Conservation (phyloP, 2,888 invertebrate genomes). For the Dysmachus trigonus region DNA sequence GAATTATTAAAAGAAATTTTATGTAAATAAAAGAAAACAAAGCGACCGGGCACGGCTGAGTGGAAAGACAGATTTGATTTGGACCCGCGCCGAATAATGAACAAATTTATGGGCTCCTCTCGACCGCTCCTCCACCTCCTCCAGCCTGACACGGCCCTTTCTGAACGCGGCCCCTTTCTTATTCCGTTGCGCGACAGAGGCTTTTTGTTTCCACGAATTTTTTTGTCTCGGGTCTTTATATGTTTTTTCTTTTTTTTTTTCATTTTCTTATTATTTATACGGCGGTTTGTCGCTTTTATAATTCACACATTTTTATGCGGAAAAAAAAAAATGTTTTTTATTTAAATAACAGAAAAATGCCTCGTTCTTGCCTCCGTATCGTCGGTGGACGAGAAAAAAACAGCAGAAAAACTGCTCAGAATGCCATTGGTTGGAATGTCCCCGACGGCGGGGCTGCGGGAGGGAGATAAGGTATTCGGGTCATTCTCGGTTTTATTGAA, state of each 20-base stretch:
- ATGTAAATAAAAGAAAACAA: constrained; percentile 35
- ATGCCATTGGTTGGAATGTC: not conserved
- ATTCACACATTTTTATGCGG: constrained; percentile 28
- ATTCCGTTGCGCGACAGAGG: not conserved
- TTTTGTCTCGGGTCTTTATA: not conserved
- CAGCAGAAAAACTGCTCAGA: not conserved
- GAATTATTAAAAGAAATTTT: constrained; percentile 28
- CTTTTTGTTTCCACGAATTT: constrained; percentile 30
- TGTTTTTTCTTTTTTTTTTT: not conserved
- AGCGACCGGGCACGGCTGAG: not conserved
- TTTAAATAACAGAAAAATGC: constrained; percentile 22
- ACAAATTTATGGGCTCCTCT: constrained; percentile 27
- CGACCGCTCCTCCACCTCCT: not conserved
- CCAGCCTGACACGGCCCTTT: not conserved
- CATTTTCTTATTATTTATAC: constrained; percentile 37
- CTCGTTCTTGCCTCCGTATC: not conserved
- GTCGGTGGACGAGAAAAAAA: not conserved
- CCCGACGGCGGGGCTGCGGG: not conserved
- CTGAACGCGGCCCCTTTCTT: constrained; percentile 10
- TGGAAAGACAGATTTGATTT: constrained; percentile 35
- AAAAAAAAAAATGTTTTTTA: constrained; percentile 13
- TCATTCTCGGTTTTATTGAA: constrained; percentile 32
- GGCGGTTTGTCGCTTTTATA: constrained; percentile 30
- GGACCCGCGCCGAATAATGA: constrained; percentile 37
- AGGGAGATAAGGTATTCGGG: not conserved